Evolutionary conservation across 2,113 vertebrate genomes (phyloP), one percentile per base, ranked within the genome.

Genomic region (Engystomops pustulosus): DNA sequence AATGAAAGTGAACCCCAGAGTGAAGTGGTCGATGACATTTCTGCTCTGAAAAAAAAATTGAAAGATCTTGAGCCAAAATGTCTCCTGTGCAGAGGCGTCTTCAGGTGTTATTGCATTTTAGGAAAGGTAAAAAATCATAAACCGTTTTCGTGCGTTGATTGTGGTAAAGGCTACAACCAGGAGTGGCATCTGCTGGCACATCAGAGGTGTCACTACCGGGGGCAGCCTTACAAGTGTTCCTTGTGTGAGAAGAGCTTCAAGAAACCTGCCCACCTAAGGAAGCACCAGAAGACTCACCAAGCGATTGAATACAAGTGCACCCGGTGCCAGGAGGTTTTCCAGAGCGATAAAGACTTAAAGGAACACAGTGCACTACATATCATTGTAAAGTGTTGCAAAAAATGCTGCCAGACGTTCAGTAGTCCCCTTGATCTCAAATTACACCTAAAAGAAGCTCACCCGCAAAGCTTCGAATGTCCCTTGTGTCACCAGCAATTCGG

Each of bases 251-350:
- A 85, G 36, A 70, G 75, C 47, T 85, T 85, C 65, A 25, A n/a
- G 6, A 85, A 85, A 41, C 23, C 25, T 0, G 0, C 0, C 18
- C 74, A 79, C 23, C 38, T 85, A 2, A 25, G 18, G 30, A 69
- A 14, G n/a, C 83, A 85, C 75, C 15, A 38, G 74, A 85, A 12
- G 4, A 85, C 75, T 32, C 83, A 85, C 65, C 36, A 34, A 32
- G 53, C 6, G 5, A 23, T 2, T 1, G 23, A 45, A 23, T 34
- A 74, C 53, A 74, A 30, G 17, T 74, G 80, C 11, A 0, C 15
- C 2, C 25, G 12, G 2, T 81, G 80, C 23, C 49, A n/a, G 6
- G 14, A 2, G 25, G 11, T 23, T 4, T 82, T 74, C 49, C 8
- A 3, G 4, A 60, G 4, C 0, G 18, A 0, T 14, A 30, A 8